These are phyloP conservation scores for Ischnus inquisitorius DNA, from an alignment of 2,888 invertebrate species.

Conservation along the genomic window DNA sequence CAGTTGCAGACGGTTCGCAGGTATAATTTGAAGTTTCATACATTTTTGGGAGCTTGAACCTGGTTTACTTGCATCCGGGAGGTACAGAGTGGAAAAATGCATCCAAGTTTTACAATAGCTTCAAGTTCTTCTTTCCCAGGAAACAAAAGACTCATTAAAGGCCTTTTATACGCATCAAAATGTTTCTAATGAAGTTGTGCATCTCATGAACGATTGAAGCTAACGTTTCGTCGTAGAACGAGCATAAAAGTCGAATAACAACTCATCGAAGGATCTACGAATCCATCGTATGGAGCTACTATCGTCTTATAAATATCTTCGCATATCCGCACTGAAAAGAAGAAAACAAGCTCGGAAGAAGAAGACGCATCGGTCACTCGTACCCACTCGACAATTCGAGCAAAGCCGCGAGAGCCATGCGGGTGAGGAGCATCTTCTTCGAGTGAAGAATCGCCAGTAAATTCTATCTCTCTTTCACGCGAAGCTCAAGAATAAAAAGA, in stretches of 20 bases:
- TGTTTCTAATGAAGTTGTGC: too few relatives aligned
- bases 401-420: not conserved
- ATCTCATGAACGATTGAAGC: not conserved
- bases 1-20: too few relatives aligned
- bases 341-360: not conserved
- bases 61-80: too few relatives aligned
- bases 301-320: not conserved
- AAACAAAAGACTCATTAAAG: too few relatives aligned
- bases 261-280: not conserved
- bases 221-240: too few relatives aligned
- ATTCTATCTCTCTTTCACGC: not conserved
- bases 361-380: conserved; percentile 73
- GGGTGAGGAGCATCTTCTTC: conserved; percentile 3
- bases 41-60: too few relatives aligned
- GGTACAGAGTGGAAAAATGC: too few relatives aligned
- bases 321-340: not conserved
- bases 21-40: too few relatives aligned
- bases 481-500: conserved; percentile 36
- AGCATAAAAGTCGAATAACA: not conserved
- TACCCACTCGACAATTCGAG: conserved; percentile 69
- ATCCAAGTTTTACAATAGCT: too few relatives aligned
- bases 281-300: not conserved
- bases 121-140: too few relatives aligned
- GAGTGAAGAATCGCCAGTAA: conserved; percentile 43
- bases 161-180: too few relatives aligned